Percentiles rank a stretch among this genome's conserved stretches.
These are phyloP conservation scores for Ichneumon xanthorius DNA, from an alignment of 2,888 invertebrate species.

Conservation along the genomic window DNA sequence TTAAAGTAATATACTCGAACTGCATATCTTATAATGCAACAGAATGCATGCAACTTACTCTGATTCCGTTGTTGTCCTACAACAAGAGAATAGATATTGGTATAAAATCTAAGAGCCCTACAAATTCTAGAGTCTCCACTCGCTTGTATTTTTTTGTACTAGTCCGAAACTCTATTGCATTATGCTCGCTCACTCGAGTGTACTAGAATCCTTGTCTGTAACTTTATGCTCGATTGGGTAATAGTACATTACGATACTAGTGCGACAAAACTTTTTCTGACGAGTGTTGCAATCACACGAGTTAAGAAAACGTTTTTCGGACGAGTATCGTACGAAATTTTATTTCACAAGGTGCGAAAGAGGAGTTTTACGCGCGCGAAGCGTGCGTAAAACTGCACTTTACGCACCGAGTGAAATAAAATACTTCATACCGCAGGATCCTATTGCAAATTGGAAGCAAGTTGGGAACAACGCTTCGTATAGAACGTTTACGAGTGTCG, in stretches of 20 bases:
- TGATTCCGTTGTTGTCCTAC: conserved; percentile 9
- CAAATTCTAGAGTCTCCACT: conserved; percentile 13
- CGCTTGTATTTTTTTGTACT: conserved; percentile 13
- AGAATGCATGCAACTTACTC: neutral
- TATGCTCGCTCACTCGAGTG: neutral
- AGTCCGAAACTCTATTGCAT: conserved; percentile 29
- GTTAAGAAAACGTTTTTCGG: too few species aligned
- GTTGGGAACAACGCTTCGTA: neutral
- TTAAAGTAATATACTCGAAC: neutral
- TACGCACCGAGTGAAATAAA: too few species aligned
- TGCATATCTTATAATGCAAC: neutral
- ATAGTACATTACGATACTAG: too few species aligned
- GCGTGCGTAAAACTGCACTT: too few species aligned
- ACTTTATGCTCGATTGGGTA: conserved; percentile 21
- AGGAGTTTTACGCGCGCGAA: too few species aligned
- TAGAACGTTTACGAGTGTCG: neutral
- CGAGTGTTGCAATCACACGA: too few species aligned
- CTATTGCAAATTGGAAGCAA: neutral
- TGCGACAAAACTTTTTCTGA: too few species aligned
- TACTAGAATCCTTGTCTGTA: conserved; percentile 27
- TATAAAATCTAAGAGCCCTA: conserved; percentile 42
- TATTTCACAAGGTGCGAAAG: too few species aligned
- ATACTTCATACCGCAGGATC: neutral
- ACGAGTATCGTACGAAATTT: too few species aligned
- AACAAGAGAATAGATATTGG: conserved; percentile 7